Percentiles rank a stretch among this genome's conserved stretches.
Conservation (phyloP, 1,140 invertebrate genomes). For the Zaprionus ghesquierei region DNA sequence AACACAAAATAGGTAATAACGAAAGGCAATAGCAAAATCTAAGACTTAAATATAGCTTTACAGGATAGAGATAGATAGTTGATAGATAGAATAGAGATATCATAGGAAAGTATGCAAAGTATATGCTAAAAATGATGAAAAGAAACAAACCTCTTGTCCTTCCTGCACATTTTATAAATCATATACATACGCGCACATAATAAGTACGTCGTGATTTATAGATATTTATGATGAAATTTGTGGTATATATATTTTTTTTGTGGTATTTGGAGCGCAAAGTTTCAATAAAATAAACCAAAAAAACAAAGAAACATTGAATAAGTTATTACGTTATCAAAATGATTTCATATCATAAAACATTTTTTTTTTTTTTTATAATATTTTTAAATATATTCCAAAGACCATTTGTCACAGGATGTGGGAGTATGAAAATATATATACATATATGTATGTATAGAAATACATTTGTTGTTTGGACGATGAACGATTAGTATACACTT, state of each 20-base stretch:
- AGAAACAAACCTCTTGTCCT: constrained; percentile 89
- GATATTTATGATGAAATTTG: constrained; percentile 14
- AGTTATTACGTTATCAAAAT: constrained; percentile 35
- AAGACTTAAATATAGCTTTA: not conserved
- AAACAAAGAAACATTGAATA: constrained; percentile 54
- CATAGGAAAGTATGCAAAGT: constrained; percentile 43
- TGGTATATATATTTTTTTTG: constrained; percentile 15
- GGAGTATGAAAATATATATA: not conserved
- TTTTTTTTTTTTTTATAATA: not conserved
- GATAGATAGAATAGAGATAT: constrained; percentile 7
- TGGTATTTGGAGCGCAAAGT: constrained; percentile 18
- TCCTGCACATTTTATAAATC: constrained; percentile 83
- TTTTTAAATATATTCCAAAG: constrained; percentile 2
- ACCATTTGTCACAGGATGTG: constrained; percentile 16
- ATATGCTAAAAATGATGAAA: constrained; percentile 58
- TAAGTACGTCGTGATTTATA: constrained; percentile 3
- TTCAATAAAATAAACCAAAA: constrained; percentile 33
- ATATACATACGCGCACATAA: constrained; percentile 18
- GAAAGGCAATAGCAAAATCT: constrained; percentile 15
- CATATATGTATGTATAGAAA: not conserved
- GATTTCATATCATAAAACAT: not conserved
- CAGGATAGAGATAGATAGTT: not conserved
- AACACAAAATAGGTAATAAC: not conserved
- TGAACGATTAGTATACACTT: not conserved
- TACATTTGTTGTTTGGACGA: not conserved